A percentile compares a stretch with the other conserved stretches of the same genome.
Evolutionary conservation across 1,140 invertebrate species (phyloP).

Genomic region (Lepidurus arcticus): DNA sequence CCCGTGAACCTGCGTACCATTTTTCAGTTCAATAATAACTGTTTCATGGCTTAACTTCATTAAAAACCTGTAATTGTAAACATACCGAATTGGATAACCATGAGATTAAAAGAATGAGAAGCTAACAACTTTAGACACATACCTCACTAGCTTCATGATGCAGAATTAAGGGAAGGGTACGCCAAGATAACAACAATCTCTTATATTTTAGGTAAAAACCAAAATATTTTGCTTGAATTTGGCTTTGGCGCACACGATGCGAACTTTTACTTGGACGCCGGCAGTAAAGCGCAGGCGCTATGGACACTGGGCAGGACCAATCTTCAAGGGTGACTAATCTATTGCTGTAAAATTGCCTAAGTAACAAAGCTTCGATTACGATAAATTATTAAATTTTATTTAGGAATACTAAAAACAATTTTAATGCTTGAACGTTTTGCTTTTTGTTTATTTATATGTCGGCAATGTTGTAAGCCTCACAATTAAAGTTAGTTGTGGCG

Average conservation of each 20-base stretch:
- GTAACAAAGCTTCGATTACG: not conserved
- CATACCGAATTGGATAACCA: slow-evolving; percentile 28
- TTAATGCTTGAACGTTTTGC: no score
- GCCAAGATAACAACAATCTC: not conserved
- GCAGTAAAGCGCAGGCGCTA: not conserved
- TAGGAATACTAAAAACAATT: no score
- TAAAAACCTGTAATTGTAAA: slow-evolving; percentile 67
- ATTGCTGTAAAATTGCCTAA: not conserved
- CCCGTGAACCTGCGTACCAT: slow-evolving; percentile 95
- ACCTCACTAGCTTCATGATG: not conserved
- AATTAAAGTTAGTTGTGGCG: not conserved
- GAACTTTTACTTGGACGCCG: slow-evolving; percentile 15
- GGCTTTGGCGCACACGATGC: slow-evolving; percentile 15
- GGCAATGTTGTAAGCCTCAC: not conserved
- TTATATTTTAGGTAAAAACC: not conserved
- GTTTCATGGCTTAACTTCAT: slow-evolving; percentile 99
- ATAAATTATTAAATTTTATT: no score
- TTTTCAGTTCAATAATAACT: slow-evolving; percentile 98
- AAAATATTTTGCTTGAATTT: not conserved
- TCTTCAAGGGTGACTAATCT: not conserved
- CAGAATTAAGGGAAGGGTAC: not conserved
- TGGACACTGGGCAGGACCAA: not conserved
- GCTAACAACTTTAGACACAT: not conserved
- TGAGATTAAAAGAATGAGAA: not conserved
- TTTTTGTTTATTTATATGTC: no score